phyloP scores from a whole-genome alignment of 2,113 vertebrate species.

The Mustelus asterias region DNA sequence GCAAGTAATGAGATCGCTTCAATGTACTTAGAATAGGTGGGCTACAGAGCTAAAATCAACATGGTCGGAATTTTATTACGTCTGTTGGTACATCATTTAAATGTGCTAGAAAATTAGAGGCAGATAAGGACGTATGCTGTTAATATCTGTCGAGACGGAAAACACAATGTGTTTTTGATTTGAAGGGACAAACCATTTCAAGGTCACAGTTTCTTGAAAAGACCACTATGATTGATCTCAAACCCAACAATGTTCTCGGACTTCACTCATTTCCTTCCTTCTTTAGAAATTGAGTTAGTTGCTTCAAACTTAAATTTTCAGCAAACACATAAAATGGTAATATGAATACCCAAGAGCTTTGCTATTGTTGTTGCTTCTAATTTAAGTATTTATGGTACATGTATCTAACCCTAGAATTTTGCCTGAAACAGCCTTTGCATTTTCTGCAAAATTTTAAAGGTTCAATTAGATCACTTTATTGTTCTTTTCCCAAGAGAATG shows the following conservation, averaged over 20 bases:
- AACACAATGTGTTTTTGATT: neutral
- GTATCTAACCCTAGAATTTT: neutral
- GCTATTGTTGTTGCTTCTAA: neutral
- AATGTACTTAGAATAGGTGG: neutral
- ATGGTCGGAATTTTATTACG: neutral
- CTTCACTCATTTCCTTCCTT: neutral
- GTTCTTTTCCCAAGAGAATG: neutral
- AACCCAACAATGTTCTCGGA: neutral
- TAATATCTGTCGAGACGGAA: neutral
- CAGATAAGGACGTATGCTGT: neutral
- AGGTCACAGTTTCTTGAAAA: neutral
- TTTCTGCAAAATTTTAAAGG: neutral
- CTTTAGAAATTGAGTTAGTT: neutral
- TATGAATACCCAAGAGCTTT: neutral
- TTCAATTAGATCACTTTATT: neutral
- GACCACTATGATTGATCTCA: neutral
- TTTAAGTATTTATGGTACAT: neutral
- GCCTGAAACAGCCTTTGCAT: no score
- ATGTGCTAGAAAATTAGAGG: neutral
- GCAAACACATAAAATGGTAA: neutral
- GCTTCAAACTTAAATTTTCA: neutral
- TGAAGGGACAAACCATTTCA: neutral
- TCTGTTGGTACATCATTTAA: neutral
- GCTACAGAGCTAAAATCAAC: neutral
- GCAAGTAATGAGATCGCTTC: neutral